Evolutionary conservation across 2,888 invertebrate genomes (phyloP), one percentile per base, ranked within the genome.

Genomic region (Dinocampus coccinellae): DNA sequence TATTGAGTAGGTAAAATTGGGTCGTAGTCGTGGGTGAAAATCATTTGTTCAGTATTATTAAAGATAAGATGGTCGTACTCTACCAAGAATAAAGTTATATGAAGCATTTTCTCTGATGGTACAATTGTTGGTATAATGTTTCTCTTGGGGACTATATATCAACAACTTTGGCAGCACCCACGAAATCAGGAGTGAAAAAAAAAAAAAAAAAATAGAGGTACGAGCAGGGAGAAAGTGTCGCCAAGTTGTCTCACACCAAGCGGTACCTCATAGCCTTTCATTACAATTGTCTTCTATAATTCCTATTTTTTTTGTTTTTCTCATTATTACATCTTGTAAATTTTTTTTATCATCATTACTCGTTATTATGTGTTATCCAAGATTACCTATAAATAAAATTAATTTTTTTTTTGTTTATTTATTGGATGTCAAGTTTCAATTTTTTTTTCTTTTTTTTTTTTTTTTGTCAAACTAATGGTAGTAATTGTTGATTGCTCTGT

Each of bases 61-160:
- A 22, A 61, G 61, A 61, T 61, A 61, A 61, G 61, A 61, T 36
- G 61, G 61, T 36, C 36, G 61, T 36, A 61, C 39, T 36, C 33
- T 33, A 22, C 36, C 36, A 13, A 13, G 33, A 61, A 61, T 39
- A 61, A 61, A 61, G 61, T 61, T 61, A 36, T 36, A 13, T 33
- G 34, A 61, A 11, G 20, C 61, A 61, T 61, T 61, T 36, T 36
- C 60, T 34, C 34, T 36, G 33, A 16, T 58, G 29, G 61, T 36
- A 61, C 61, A 61, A 36, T 61, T 61, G 61, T 22, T 33, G 61
- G 61, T 16, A 36, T 61, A 36, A 61, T 55, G 55, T 55, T 26
- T 22, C 55, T 55, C 55, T 26, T 10, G 26, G 55, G 55, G 24
- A 26, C 55, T 55, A 9, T 26, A 47, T 47, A 24, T 22, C 55